Evolutionary conservation across 2,797 vertebrate genomes (phyloP), one percentile per base, ranked within the genome.

Genomic region (Sebastes iracundus): DNA sequence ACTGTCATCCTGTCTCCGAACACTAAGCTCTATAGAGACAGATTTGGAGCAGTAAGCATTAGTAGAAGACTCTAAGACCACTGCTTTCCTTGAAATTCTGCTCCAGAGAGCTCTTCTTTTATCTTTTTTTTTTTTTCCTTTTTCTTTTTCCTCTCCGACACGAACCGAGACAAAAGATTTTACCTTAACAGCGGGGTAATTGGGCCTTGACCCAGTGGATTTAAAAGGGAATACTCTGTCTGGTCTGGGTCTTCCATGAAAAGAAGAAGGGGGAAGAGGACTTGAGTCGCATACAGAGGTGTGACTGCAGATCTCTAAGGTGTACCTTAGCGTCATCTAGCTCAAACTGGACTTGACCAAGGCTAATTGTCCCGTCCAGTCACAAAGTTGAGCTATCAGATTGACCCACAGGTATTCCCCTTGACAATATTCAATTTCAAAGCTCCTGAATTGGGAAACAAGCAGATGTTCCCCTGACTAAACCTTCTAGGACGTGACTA

Each of bases 401-500:
- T 69, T 20, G 67, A 73, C 79, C 67, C 23, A 11, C 71, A 78
- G 72, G 64, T 65, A 35, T 83, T 79, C 59, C 77, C 28, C 33
- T 73, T 30, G 38, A 70, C 73, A 49, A 14, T 49, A 27, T 64
- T 68, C 28, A 72, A 63, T 65, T 67, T 80, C 10, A 53, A 52
- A 82, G 49, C 55, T 65, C n/a, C 28, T 58, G 79, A 77, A 77
- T 68, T 71, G 35, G 61, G 74, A 85, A 87, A 88, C 75, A 55
- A 82, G 82, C 83, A 78, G 63, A 83, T 87, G 86, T 72, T 12
- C 67, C 65, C 68, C 62, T 53, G 77, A 83, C 75, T 85, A 82
- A 84, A 86, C 80, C 79, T 69, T 66, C 68, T 27, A 75, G 85
- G 83, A 92, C 52, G 80, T 92, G 90, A 93, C 85, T 83, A 76